A percentile compares a stretch with the other conserved stretches of the same genome.
phyloP scores from a whole-genome alignment of 37 sponge, comb jelly and placozoan genomes.

The Spongilla lacustris region DNA sequence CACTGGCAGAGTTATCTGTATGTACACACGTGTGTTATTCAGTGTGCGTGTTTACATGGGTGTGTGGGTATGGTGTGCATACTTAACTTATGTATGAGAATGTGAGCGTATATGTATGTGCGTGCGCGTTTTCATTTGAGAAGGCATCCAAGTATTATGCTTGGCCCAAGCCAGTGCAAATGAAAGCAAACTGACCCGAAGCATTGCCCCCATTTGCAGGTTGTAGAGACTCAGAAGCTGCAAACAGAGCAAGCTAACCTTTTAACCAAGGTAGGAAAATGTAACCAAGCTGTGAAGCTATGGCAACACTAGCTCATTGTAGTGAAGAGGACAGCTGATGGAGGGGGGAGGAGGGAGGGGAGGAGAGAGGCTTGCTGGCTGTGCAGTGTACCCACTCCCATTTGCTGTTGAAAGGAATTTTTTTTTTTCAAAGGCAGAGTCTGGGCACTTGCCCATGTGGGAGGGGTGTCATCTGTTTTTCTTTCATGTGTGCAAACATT shows the following conservation, averaged over 20 bases:
- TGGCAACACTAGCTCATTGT: no score
- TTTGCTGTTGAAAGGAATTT: no score
- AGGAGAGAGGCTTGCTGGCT: background rate
- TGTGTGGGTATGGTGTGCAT: conserved; percentile 16
- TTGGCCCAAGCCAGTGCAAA: no score
- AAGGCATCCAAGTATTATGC: no score
- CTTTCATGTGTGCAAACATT: conserved; percentile 10
- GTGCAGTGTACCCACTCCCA: no score
- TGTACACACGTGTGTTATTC: no score
- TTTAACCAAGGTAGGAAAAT: background rate
- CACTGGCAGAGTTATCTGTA: conserved; percentile 2
- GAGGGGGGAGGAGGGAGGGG: background rate
- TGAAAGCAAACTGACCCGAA: background rate
- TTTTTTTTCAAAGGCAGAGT: no score
- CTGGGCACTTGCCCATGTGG: no score
- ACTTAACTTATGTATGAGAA: no score
- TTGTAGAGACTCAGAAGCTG: background rate
- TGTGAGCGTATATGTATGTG: background rate
- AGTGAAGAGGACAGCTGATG: background rate
- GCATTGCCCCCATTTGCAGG: background rate
- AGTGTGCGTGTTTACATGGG: background rate
- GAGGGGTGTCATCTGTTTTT: background rate
- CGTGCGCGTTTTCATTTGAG: no score
- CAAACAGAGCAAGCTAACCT: background rate
- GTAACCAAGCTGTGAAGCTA: background rate